Conservation (phyloP, 2,113 vertebrate genomes). For the Mohoua ochrocephala region DNA sequence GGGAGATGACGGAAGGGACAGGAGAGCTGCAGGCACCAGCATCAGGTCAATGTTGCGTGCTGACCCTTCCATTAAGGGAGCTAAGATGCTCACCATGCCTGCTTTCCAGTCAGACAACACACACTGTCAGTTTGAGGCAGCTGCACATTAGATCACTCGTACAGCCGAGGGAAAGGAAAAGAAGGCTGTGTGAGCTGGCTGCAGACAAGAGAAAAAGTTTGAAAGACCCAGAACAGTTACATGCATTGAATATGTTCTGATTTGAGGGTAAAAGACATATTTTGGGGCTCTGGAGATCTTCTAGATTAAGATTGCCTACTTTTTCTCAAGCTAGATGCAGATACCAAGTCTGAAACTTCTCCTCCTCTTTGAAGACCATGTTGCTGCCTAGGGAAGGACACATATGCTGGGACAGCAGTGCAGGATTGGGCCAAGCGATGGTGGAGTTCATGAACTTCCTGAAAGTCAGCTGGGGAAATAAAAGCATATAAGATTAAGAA, state of each 20-base stretch:
- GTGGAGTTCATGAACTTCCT: not conserved
- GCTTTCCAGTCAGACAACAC: not conserved
- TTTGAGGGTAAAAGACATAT: not conserved
- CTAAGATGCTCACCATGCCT: not conserved
- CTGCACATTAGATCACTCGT: not conserved
- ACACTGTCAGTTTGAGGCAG: not conserved
- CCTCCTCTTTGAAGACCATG: accelerated
- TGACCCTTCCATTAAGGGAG: not conserved
- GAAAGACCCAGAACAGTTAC: not conserved
- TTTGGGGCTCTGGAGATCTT: not conserved
- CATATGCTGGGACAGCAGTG: not conserved
- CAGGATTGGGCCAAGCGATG: not conserved
- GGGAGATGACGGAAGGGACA: not conserved
- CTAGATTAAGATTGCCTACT: not conserved
- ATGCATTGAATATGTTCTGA: not conserved
- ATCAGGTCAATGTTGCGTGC: not conserved
- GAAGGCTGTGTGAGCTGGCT: not conserved
- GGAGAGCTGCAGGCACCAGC: not conserved
- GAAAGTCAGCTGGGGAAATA: not conserved
- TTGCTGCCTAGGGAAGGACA: not conserved
- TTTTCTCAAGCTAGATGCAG: not conserved
- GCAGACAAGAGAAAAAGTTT: not conserved
- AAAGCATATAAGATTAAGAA: not conserved
- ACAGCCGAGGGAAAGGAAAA: not conserved
- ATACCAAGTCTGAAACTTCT: not conserved